A percentile compares a stretch with the other conserved stretches of the same genome.
These are phyloP conservation scores for Ostrea denselamellosa DNA, from an alignment of 1,140 invertebrate genomes.

Conservation along the genomic window DNA sequence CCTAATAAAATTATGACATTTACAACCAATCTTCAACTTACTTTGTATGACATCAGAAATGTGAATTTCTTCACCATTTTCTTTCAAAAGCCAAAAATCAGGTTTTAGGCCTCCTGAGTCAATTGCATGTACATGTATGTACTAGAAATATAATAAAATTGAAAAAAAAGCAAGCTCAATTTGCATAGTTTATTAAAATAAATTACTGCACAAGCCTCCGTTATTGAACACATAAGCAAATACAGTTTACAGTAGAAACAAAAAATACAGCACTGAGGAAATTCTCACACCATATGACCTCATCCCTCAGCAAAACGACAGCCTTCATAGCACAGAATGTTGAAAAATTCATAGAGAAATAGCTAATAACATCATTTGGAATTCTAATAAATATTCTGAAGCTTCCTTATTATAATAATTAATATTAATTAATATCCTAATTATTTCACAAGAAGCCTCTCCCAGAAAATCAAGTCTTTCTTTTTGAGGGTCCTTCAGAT, in stretches of 20 bases:
- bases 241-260: neutral
- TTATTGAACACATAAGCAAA: constrained; percentile 29
- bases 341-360: no score
- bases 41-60: no score
- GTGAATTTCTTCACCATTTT: no score
- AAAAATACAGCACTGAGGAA: neutral
- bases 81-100: no score
- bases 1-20: no score
- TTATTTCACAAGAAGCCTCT: neutral
- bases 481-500: no score
- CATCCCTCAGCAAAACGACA: neutral
- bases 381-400: no score
- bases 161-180: neutral
- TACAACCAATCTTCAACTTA: no score
- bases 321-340: neutral
- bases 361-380: neutral
- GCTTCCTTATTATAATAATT: no score
- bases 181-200: constrained; percentile 39
- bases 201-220: constrained; percentile 34
- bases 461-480: no score
- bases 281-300: neutral
- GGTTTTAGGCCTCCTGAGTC: no score
- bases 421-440: neutral
- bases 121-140: no score
- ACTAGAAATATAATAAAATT: neutral